These are phyloP conservation scores for Lycocerus yunnanus DNA, from an alignment of 2,888 invertebrate genomes.

Conservation along the genomic window DNA sequence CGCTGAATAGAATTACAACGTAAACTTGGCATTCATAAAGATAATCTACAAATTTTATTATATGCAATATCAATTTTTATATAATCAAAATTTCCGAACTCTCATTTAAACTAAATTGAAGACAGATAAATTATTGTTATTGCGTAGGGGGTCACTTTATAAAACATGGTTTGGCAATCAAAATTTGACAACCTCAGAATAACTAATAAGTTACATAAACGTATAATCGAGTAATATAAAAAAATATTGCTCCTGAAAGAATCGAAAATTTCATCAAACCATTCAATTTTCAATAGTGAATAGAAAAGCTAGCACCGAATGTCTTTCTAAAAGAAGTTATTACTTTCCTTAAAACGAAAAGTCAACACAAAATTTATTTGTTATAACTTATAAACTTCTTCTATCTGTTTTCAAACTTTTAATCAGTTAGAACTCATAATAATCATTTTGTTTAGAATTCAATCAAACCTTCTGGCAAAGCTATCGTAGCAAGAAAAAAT, in stretches of 20 bases:
- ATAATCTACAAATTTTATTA: background rate
- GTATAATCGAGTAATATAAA: background rate
- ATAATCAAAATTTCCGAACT: background rate
- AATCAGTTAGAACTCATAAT: background rate
- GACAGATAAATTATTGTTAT: background rate
- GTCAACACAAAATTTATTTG: constrained; percentile 18
- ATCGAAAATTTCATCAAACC: constrained; percentile 21
- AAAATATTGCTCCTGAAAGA: background rate
- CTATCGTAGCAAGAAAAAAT: background rate
- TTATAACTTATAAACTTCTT: background rate
- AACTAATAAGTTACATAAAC: background rate
- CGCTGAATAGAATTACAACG: constrained; percentile 8
- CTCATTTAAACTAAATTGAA: background rate
- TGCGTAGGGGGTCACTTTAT: background rate
- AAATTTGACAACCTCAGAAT: background rate
- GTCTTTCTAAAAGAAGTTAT: constrained; percentile 24
- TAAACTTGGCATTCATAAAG: background rate
- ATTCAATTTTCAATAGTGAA: constrained; percentile 25
- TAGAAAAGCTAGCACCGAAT: constrained; percentile 21
- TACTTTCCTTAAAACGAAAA: constrained; percentile 10
- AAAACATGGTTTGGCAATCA: background rate
- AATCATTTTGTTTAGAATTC: background rate
- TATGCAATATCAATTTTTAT: background rate
- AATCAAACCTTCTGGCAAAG: background rate
- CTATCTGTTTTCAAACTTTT: background rate